These are phyloP conservation scores for Aethina tumida DNA, from an alignment of 1,140 invertebrate species.

Conservation along the genomic window DNA sequence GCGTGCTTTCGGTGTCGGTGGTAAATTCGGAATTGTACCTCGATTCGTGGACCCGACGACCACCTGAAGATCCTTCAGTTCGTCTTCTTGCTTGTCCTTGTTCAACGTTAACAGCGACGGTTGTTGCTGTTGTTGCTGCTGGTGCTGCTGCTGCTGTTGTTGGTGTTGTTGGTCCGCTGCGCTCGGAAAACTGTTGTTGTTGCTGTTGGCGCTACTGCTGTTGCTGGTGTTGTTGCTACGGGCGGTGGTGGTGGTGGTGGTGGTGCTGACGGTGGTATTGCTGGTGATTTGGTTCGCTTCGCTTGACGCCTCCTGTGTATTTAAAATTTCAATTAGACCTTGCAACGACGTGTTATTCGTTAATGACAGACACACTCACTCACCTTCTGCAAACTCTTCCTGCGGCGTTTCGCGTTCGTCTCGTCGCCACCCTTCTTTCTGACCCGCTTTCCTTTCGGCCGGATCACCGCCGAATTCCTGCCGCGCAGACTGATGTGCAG, in stretches of 20 bases:
- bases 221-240: conserved; percentile 1
- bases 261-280: neutral
- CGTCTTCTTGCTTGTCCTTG: conserved; percentile 19
- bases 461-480: conserved; percentile 74
- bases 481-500: conserved; percentile 81
- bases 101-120: conserved; percentile 37
- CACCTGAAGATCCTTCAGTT: conserved; percentile 30
- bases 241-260: neutral
- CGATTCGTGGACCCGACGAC: conserved; percentile 52
- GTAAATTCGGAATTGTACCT: conserved; percentile 42
- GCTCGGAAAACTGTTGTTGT: conserved; percentile 7
- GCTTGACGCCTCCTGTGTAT: conserved; percentile 25
- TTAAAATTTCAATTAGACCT: too few species aligned
- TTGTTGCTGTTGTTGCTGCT: conserved; percentile 43
- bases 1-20: conserved; percentile 34
- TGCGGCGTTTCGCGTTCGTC: conserved; percentile 21
- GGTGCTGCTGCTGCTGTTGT: conserved; percentile 37
- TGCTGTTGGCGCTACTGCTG: conserved; percentile 10
- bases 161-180: conserved; percentile 35
- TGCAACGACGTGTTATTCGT: conserved; percentile 3
- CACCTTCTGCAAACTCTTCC: too few species aligned
- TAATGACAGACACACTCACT: conserved; percentile 1
- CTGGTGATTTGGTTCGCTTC: conserved; percentile 35
- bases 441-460: conserved; percentile 21
- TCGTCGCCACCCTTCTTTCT: conserved; percentile 40